Conservation (phyloP, 2,888 invertebrate genomes). For the Thumatha senex region DNA sequence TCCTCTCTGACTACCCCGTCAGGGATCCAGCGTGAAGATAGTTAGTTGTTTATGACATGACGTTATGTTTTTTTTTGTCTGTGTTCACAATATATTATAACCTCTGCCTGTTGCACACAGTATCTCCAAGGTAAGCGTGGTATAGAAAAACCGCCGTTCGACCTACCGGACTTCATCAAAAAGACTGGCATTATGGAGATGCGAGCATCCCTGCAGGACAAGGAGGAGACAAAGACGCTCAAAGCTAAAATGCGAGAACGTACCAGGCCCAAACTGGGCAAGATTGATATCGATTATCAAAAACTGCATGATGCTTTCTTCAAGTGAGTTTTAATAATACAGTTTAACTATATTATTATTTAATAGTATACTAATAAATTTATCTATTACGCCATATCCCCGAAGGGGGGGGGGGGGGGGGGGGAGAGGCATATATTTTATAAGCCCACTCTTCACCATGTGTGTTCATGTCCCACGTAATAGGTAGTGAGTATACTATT, state of each 20-base stretch:
- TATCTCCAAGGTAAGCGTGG: slow-evolving; percentile 98
- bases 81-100: no score
- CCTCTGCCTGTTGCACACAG: slow-evolving; percentile 41
- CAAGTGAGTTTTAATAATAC: slow-evolving; percentile 80
- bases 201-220: slow-evolving; percentile 98
- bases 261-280: slow-evolving; percentile 98
- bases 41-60: no score
- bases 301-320: slow-evolving; percentile 99
- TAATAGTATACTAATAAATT: no score
- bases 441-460: no score
- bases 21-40: no score
- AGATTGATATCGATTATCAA: slow-evolving; percentile 99
- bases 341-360: not conserved
- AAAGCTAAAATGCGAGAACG: slow-evolving; percentile 99
- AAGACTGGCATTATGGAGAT: slow-evolving; percentile 99
- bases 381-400: no score
- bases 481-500: not conserved
- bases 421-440: no score
- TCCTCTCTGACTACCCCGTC: no score
- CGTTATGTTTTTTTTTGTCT: no score
- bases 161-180: slow-evolving; percentile 99
- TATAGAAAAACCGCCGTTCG: slow-evolving; percentile 99
- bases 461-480: no score
- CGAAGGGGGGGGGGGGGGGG: no score
- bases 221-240: slow-evolving; percentile 96